Base-by-base conservation (phyloP, 2,797 vertebrate genomes). In the Lates japonicus region DNA sequence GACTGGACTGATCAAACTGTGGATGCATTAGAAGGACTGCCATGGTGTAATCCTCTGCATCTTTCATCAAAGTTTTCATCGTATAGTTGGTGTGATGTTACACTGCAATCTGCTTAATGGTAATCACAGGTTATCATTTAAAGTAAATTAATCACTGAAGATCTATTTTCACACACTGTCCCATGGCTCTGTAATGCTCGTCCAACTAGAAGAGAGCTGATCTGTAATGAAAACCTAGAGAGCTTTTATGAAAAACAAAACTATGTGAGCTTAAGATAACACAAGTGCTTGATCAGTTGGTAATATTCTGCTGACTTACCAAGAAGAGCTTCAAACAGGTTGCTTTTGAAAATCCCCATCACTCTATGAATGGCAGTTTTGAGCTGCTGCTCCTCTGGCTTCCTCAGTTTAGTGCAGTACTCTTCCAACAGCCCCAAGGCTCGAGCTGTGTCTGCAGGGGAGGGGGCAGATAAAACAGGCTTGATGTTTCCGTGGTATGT, bases 291-390 rank as follows among this genome's bases (percentile, higher is more conserved):
- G 20, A 19, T 41, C 22, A 48, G 35, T 4, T 12, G 29, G 7
- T 14, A n/a, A 41, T 33, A 52, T 12, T 58, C 52, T 42, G 19
- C 4, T 63, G 79, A 96, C 98, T 95, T 96, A 99, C 98, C 98
- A 76, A 99, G 95, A 90, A 99, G 95, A 59, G 98, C 98, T 92
- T 97, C 96, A 92, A 99, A 99, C 86, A 99, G 96, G 91, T 96
- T 97, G 95, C 97, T 99, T 90, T 95, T 97, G 89, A 99, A 98
- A 94, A 99, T 97, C 74, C 92, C 94, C 96, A 98, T 97, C 83
- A 99, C 97, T 93, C 97, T 97, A 92, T 95, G 95, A 90, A 99
- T 96, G 92, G 98, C 97, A 89, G 94, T 96, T 95, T 97, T 97
- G 86, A 99, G 95, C 82, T 95, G 95, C 85, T 97, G 96, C 86